Evolutionary conservation across 1,140 invertebrate species (phyloP), one percentile per base, ranked within the genome.

Genomic region (Pseudomyrmex pallidus): DNA sequence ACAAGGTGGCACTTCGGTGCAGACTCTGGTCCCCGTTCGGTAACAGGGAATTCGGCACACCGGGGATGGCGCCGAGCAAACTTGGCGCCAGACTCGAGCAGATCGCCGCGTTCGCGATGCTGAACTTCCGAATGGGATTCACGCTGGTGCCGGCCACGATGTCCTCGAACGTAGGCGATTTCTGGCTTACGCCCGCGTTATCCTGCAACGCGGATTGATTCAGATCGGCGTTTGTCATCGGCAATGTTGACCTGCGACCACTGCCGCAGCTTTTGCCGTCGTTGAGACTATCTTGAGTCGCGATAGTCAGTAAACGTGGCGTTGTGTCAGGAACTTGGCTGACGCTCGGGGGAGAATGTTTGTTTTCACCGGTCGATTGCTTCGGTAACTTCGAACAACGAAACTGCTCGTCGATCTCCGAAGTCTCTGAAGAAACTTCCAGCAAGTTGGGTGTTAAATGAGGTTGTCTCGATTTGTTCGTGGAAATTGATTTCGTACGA

Each of bases 1-100:
- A 85, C n/a, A 88, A 56, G 1, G 87, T 91, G 5, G 73, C 78
- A 25, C 86, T 90, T n/a, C 89, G 52, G 0, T 74, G 8, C 46
- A 87, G 63, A 48, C 22, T 62, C n/a, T 57, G 74, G 0, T 73
- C 35, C 8, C 35, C 74, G 0, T 56, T 68, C 5, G 77, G 64
- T 2, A 92, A 48, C 13, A 91, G 46, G 62, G 87, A 73, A n/a
- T 86, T 87, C 0, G 91, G 89, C 15, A 92, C 72, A 20, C 87
- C 88, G 2, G 91, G 89, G 7, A 90, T 92, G 0, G 91, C 85
- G 1, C 92, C 89, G 0, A 90, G 87, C 2, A 94, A 48, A 48
- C 93, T 94, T 3, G 93, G 90, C 0, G 89, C 92, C 15, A 94
- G 89, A 50, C 92, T 94, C 44, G 93, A 93, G n/a, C 91, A 91